A percentile compares a stretch with the other conserved stretches of the same genome.
Conservation (phyloP, 2,888 invertebrate genomes). For the Drymonia ruficornis region DNA sequence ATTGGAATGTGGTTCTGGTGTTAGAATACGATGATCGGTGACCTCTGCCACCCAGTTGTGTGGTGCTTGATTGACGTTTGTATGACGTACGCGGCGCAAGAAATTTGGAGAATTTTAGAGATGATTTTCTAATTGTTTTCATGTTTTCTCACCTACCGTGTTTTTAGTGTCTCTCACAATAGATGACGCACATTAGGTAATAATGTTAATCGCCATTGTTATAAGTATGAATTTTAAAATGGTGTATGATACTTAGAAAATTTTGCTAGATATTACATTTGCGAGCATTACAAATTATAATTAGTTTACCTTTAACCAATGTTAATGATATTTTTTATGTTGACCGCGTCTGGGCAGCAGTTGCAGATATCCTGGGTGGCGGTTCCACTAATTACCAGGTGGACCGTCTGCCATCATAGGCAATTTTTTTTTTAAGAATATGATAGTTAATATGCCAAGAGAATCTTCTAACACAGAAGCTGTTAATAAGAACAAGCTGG, state of each 20-base stretch:
- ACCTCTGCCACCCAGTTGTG: slow-evolving; percentile 76
- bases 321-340: no score
- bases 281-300: no score
- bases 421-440: no score
- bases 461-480: not conserved
- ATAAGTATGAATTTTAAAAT: no score
- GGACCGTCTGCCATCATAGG: no score
- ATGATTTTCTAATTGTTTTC: slow-evolving; percentile 52
- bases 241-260: no score
- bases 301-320: no score
- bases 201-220: not conserved
- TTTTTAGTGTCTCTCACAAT: slow-evolving; percentile 18
- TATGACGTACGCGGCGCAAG: slow-evolving; percentile 69
- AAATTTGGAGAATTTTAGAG: slow-evolving; percentile 69
- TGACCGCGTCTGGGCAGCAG: no score
- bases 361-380: no score
- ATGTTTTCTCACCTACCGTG: slow-evolving; percentile 33
- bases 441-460: not conserved
- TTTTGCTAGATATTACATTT: no score
- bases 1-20: slow-evolving; percentile 14
- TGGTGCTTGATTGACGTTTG: slow-evolving; percentile 79
- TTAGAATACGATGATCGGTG: slow-evolving; percentile 64
- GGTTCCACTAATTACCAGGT: no score
- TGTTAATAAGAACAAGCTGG: slow-evolving; percentile 41
- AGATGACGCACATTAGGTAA: slow-evolving; percentile 18